Evolutionary conservation across 2,888 invertebrate genomes (phyloP).

Genomic region (Zeuzera pyrina): DNA sequence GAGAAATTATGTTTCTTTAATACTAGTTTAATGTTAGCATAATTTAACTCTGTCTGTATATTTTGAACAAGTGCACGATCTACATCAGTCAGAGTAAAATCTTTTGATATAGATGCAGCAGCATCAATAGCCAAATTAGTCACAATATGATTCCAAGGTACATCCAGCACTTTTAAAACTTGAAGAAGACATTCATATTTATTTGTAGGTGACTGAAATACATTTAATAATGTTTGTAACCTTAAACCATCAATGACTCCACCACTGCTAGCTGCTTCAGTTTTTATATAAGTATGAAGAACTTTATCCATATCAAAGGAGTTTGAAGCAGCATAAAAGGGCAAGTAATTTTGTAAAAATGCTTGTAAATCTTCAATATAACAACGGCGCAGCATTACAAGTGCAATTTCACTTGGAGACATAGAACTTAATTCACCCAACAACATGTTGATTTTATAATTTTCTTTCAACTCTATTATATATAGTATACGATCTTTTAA

Average conservation of each 20-base stretch:
- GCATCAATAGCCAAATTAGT: conserved; percentile 41
- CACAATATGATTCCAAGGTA: conserved; percentile 52
- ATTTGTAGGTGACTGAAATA: conserved; percentile 43
- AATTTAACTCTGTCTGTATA: conserved; percentile 55
- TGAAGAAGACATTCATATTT: conserved; percentile 55
- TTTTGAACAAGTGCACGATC: conserved; percentile 47
- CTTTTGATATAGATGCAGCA: conserved; percentile 42
- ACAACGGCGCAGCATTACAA: conserved; percentile 63
- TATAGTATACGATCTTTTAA: conserved; percentile 51
- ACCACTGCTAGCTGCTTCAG: conserved; percentile 52
- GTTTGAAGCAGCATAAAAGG: conserved; percentile 49
- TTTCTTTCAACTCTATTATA: conserved; percentile 56
- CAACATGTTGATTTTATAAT: conserved; percentile 60
- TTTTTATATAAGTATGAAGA: conserved; percentile 50
- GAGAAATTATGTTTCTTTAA: conserved; percentile 64
- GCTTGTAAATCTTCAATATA: conserved; percentile 59
- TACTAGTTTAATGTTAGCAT: conserved; percentile 57
- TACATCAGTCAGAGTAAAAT: conserved; percentile 47
- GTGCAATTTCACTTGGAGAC: conserved; percentile 51
- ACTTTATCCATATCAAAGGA: conserved; percentile 57
- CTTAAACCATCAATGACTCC: conserved; percentile 52
- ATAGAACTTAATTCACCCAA: conserved; percentile 53
- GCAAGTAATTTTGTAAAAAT: conserved; percentile 53
- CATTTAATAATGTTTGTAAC: conserved; percentile 44
- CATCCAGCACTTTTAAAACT: conserved; percentile 57